Evolutionary conservation across 2,113 vertebrate species (phyloP).

Genomic region (Poecile atricapillus): DNA sequence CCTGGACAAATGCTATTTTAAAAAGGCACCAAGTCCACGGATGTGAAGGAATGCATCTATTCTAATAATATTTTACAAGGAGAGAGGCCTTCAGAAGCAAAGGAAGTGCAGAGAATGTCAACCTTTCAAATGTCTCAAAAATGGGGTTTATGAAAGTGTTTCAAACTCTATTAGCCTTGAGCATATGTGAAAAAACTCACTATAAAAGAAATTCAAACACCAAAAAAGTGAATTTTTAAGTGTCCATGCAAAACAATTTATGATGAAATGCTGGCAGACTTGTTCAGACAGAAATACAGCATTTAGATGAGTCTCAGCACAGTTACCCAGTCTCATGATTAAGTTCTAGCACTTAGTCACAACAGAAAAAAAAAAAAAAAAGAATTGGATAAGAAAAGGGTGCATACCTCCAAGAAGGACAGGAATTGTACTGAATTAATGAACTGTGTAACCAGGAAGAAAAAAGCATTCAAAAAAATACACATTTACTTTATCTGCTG

Average conservation of each 20-base stretch:
- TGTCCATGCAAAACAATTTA: background rate
- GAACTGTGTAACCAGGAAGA: background rate
- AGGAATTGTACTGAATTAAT: background rate
- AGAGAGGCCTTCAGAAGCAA: background rate
- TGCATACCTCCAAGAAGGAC: background rate
- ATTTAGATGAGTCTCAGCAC: background rate
- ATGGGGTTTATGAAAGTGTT: background rate
- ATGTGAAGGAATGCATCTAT: background rate
- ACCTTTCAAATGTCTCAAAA: background rate
- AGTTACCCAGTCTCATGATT: background rate
- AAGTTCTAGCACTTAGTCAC: background rate
- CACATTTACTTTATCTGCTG: background rate
- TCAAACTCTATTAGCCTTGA: background rate
- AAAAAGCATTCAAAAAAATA: background rate
- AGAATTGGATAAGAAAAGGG: background rate
- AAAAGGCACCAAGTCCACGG: background rate
- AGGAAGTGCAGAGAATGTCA: background rate
- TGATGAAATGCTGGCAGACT: background rate
- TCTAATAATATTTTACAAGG: background rate
- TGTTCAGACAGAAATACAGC: background rate
- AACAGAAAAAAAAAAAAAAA: background rate
- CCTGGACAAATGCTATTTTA: background rate
- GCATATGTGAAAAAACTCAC: background rate
- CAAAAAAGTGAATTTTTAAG: background rate
- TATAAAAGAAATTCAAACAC: background rate